phyloP scores from a whole-genome alignment of 1,140 invertebrate genomes.

The Triops longicaudatus region DNA sequence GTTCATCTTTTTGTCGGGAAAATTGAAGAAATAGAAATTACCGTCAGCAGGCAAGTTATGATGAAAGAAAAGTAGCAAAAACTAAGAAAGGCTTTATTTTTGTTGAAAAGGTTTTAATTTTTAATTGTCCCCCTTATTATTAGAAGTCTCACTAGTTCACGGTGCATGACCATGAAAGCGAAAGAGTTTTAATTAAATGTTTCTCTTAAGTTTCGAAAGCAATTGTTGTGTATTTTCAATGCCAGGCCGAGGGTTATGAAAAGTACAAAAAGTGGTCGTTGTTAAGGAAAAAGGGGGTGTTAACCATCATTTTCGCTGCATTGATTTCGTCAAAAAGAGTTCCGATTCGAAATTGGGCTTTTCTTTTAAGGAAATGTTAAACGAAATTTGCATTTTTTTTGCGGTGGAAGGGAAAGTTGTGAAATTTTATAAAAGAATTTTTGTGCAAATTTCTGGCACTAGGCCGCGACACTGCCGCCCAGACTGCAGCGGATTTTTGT shows the following conservation, averaged over 20 bases:
- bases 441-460: background rate
- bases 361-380: background rate
- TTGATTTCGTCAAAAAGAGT: background rate
- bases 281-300: background rate
- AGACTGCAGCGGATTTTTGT: conserved; percentile 5
- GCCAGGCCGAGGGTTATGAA: background rate
- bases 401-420: background rate
- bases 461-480: background rate
- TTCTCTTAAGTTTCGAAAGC: too few species aligned
- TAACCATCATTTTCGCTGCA: too few species aligned
- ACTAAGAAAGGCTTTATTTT: background rate
- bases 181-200: too few species aligned
- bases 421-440: background rate
- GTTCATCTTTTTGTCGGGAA: background rate
- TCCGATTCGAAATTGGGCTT: background rate
- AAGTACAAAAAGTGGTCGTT: conserved; percentile 9
- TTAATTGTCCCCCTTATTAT: background rate
- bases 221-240: background rate
- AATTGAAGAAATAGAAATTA: background rate
- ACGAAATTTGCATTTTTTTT: background rate
- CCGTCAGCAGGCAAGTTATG: too few species aligned
- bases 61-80: too few species aligned
- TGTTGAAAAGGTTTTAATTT: background rate
- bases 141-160: background rate
- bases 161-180: background rate